Conservation (phyloP, 2,888 invertebrate genomes). For the Hypomecis atomaria region DNA sequence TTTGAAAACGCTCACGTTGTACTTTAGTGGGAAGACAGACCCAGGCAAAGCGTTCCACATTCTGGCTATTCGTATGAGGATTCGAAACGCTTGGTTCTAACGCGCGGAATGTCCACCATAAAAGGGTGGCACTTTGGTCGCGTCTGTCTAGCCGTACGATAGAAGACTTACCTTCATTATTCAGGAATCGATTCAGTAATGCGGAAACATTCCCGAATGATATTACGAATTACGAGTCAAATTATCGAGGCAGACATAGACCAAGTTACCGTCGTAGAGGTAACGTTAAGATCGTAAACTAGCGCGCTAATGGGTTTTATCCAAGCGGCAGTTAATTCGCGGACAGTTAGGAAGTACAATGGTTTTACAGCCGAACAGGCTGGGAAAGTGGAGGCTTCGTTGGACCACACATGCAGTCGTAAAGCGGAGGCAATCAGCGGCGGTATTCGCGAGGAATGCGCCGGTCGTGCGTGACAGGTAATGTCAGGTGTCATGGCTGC, state of each 20-base stretch:
- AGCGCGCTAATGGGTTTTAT: conserved; percentile 20
- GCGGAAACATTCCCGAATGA: conserved; percentile 32
- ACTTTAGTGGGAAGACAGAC: too few relatives aligned
- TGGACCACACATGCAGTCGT: conserved; percentile 24
- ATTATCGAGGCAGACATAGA: not conserved
- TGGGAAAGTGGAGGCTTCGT: conserved; percentile 21
- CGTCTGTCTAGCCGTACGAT: too few relatives aligned
- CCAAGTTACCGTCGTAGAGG: not conserved
- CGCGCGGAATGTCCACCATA: too few relatives aligned
- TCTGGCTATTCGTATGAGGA: too few relatives aligned
- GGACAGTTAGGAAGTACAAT: conserved; percentile 31
- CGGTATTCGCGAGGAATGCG: conserved; percentile 31
- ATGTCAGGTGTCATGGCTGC: conserved; percentile 64
- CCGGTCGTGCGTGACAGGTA: conserved; percentile 51
- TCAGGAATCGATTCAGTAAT: conserved; percentile 31
- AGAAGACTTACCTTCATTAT: too few relatives aligned
- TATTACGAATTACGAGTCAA: not conserved
- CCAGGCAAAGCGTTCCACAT: too few relatives aligned
- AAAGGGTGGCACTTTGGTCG: too few relatives aligned
- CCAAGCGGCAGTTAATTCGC: conserved; percentile 19
- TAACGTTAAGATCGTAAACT: conserved; percentile 6
- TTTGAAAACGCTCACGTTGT: too few relatives aligned
- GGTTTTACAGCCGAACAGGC: conserved; percentile 10
- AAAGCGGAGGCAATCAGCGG: conserved; percentile 29
- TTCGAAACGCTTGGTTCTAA: too few relatives aligned